phyloP scores from a whole-genome alignment of 2,797 vertebrate species.

The Arremon brunneinucha region DNA sequence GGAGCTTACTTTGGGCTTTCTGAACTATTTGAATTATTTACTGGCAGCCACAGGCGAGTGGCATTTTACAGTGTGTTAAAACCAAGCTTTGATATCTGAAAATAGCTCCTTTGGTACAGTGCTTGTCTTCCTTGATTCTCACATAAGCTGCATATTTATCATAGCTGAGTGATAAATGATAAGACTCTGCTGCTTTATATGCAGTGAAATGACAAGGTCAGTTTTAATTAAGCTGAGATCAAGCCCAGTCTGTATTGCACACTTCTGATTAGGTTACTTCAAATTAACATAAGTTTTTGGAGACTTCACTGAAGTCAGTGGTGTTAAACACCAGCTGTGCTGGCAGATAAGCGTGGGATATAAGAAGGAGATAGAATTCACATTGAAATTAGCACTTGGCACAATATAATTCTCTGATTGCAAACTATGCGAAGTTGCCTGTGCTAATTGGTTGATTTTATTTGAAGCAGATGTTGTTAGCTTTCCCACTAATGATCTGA shows the following conservation, averaged over 20 bases:
- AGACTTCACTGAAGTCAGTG: conserved; percentile 82
- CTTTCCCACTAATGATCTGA: conserved; percentile 86
- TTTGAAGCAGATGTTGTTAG: conserved; percentile 88
- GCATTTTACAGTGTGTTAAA: conserved; percentile 62
- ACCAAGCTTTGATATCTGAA: conserved; percentile 64
- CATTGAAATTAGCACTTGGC: conserved; percentile 87
- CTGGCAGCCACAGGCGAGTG: conserved; percentile 49
- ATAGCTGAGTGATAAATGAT: conserved; percentile 72
- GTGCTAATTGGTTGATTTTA: conserved; percentile 86
- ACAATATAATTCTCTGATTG: conserved; percentile 89
- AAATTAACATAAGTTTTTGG: conserved; percentile 85
- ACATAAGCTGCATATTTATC: conserved; percentile 69
- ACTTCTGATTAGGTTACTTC: conserved; percentile 84
- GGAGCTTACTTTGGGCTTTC: conserved; percentile 68
- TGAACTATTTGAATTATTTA: conserved; percentile 68
- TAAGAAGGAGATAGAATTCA: conserved; percentile 84
- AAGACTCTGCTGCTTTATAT: conserved; percentile 75
- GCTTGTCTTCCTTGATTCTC: conserved; percentile 61
- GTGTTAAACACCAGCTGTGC: conserved; percentile 87
- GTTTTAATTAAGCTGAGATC: conserved; percentile 84
- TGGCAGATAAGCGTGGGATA: conserved; percentile 85
- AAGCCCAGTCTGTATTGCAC: conserved; percentile 78
- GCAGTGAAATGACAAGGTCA: conserved; percentile 80
- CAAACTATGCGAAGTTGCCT: conserved; percentile 85
- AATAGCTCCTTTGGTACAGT: conserved; percentile 63